Percentiles rank a stretch among this genome's conserved stretches.
Evolutionary conservation across 2,113 vertebrate genomes (phyloP).

Genomic region (Heptranchias perlo): DNA sequence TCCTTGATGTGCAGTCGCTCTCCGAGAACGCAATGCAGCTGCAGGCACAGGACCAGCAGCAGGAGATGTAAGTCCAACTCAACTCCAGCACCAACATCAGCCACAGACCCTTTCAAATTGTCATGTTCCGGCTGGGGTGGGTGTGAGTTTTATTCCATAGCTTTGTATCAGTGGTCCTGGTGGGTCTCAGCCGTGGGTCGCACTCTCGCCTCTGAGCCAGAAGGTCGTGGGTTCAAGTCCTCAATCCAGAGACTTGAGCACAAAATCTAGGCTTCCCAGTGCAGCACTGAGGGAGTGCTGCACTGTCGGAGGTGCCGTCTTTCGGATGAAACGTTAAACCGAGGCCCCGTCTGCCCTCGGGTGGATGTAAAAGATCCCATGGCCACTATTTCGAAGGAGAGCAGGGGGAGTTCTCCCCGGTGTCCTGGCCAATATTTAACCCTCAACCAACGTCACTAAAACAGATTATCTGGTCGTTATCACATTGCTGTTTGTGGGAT

Average conservation of each 20-base stretch:
- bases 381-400: not conserved
- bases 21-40: conserved; percentile 53
- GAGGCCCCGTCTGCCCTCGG: too few species aligned
- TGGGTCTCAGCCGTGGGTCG: not conserved
- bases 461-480: not conserved
- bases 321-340: too few species aligned
- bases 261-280: too few species aligned
- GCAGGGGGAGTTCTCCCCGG: too few species aligned
- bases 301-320: too few species aligned
- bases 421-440: not conserved
- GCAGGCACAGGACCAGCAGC: conserved; percentile 48
- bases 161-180: not conserved
- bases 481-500: not conserved
- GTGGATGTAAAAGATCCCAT: not conserved
- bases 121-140: not conserved
- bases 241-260: not conserved
- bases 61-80: conserved; percentile 52
- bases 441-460: not conserved
- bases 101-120: not conserved
- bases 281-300: too few species aligned
- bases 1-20: conserved; percentile 47
- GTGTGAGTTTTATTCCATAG: not conserved
- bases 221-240: not conserved
- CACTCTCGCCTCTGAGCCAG: not conserved
- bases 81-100: conserved; percentile 41